phyloP scores from a whole-genome alignment of 2,113 vertebrate species.

The Carlito syrichta region DNA sequence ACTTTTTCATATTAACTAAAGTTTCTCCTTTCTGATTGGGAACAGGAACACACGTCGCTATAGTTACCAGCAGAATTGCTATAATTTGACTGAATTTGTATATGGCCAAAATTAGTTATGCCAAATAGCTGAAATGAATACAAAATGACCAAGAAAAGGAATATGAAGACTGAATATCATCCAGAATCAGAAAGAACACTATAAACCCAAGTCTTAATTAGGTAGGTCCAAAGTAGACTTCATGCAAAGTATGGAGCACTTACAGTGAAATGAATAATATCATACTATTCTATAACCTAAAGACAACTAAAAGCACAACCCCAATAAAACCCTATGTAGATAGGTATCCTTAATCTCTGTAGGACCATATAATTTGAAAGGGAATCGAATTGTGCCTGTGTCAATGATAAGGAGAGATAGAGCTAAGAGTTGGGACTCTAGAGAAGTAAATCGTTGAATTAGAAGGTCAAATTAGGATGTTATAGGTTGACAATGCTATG shows the following conservation, averaged over 20 bases:
- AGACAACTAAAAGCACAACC: neutral
- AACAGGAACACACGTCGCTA: neutral
- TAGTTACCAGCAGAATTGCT: slow-evolving; percentile 33
- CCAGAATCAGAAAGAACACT: slow-evolving; percentile 14
- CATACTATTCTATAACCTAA: neutral
- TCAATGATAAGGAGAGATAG: neutral
- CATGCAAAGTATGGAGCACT: neutral
- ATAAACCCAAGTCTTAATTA: neutral
- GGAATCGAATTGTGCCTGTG: neutral
- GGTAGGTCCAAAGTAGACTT: neutral
- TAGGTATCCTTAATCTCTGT: neutral
- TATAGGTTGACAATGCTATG: neutral
- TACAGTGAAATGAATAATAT: neutral
- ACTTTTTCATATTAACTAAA: neutral
- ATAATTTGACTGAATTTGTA: slow-evolving; percentile 45
- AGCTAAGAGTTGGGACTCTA: neutral
- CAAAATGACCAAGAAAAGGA: slow-evolving; percentile 16
- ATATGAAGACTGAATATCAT: neutral
- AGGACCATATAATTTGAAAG: neutral
- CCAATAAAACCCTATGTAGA: neutral
- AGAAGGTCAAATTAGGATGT: neutral
- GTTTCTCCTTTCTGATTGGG: slow-evolving; percentile 8
- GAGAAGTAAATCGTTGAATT: neutral
- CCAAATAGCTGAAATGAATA: slow-evolving; percentile 34
- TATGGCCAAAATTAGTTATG: slow-evolving; percentile 33